Evolutionary conservation across 2,888 invertebrate species (phyloP).

Genomic region (Drosophila atripex): DNA sequence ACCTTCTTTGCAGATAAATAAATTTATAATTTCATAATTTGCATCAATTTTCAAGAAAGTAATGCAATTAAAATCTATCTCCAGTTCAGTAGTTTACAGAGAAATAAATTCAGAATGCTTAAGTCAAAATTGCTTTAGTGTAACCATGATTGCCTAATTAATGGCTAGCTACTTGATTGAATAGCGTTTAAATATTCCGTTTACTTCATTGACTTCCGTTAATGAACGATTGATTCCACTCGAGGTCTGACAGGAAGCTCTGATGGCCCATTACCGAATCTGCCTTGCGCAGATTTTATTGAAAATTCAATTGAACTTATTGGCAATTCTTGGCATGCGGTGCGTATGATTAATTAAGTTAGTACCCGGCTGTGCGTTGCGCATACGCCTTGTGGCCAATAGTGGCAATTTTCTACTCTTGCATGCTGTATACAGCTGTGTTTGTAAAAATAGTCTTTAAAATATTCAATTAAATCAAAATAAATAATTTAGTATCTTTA

Average conservation of each 20-base stretch:
- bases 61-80: background rate
- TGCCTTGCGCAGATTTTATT: slow-evolving; percentile 35
- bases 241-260: slow-evolving; percentile 1
- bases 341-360: slow-evolving; percentile 62
- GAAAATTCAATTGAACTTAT: slow-evolving; percentile 50
- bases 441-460: background rate
- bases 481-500: background rate
- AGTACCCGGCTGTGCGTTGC: slow-evolving; percentile 25
- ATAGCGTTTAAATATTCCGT: slow-evolving; percentile 5
- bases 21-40: background rate
- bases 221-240: slow-evolving; percentile 28
- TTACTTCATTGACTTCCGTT: slow-evolving; percentile 12
- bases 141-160: background rate
- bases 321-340: slow-evolving; percentile 35
- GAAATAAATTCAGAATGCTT: background rate
- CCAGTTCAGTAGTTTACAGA: background rate
- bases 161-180: background rate
- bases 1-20: background rate
- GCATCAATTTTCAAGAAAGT: background rate
- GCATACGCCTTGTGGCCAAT: slow-evolving; percentile 40
- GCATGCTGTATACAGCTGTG: slow-evolving; percentile 4
- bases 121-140: background rate
- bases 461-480: background rate
- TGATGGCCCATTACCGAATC: slow-evolving; percentile 24
- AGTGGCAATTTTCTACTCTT: slow-evolving; percentile 15